Conservation (phyloP, 2,113 vertebrate species). For the Pantherophis guttatus region DNA sequence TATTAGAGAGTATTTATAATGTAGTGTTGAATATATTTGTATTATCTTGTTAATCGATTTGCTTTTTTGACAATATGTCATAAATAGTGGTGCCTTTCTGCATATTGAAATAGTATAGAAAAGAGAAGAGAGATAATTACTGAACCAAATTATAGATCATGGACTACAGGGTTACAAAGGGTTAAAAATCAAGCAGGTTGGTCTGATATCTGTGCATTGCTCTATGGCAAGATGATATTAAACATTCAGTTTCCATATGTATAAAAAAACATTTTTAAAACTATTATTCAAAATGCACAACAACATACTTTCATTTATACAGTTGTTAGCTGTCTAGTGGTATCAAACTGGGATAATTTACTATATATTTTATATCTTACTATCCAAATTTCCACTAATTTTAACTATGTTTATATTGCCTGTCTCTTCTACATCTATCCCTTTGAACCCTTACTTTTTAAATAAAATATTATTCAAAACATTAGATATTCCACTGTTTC, state of each 20-base stretch:
- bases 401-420: not conserved
- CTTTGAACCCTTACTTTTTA: too few relatives aligned
- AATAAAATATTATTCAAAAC: not conserved
- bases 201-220: not conserved
- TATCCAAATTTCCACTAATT: not conserved
- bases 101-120: not conserved
- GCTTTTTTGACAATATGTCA: not conserved
- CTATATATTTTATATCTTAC: not conserved
- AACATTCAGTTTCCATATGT: not conserved
- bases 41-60: not conserved
- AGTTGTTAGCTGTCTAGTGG: not conserved
- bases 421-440: not conserved
- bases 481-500: not conserved
- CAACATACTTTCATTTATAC: not conserved
- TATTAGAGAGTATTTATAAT: not conserved
- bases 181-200: not conserved
- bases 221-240: not conserved
- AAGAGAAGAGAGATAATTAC: not conserved
- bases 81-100: not conserved
- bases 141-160: not conserved
- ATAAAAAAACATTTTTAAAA: not conserved
- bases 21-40: not conserved
- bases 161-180: not conserved
- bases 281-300: not conserved
- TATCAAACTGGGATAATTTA: not conserved